phyloP scores from a whole-genome alignment of 23 tunicate genomes.

The Pegea sp. region DNA sequence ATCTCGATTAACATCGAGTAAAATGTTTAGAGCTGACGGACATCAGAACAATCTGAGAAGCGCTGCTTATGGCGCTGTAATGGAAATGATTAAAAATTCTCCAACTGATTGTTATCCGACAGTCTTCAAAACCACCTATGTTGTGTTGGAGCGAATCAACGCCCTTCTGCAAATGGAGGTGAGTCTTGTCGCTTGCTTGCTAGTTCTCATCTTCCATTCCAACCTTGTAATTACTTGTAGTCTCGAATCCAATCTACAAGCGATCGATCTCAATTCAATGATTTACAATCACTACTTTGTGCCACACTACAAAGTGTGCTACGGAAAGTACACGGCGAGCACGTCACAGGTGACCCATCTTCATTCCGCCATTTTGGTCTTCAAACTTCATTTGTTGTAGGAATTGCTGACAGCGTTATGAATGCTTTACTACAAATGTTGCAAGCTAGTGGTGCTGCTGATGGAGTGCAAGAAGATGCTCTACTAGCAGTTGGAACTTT shows the following conservation, averaged over 20 bases:
- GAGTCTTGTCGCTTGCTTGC: neutral
- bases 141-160: constrained; percentile 67
- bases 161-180: constrained; percentile 84
- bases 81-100: constrained; percentile 97
- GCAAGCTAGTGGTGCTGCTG: constrained; percentile 23
- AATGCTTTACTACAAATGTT: constrained; percentile 67
- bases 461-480: constrained; percentile 94
- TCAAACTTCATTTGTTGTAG: constrained; percentile 5
- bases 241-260: constrained; percentile 54
- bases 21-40: constrained; percentile 35
- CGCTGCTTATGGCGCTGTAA: constrained; percentile 95
- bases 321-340: constrained; percentile 65
- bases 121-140: constrained; percentile 74
- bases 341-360: too few relatives aligned
- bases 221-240: constrained; percentile 7
- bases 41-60: constrained; percentile 84
- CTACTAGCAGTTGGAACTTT: constrained; percentile 84
- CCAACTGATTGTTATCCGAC: constrained; percentile 91
- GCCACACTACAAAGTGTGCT: constrained; percentile 89
- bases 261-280: constrained; percentile 85
- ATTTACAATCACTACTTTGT: constrained; percentile 71
- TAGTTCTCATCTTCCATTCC: neutral
- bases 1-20: neutral
- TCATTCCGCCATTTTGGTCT: neutral
- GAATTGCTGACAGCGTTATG: constrained; percentile 88